These are phyloP conservation scores for Elaphurus davidianus DNA, from an alignment of 2,113 vertebrate genomes.

Conservation along the genomic window DNA sequence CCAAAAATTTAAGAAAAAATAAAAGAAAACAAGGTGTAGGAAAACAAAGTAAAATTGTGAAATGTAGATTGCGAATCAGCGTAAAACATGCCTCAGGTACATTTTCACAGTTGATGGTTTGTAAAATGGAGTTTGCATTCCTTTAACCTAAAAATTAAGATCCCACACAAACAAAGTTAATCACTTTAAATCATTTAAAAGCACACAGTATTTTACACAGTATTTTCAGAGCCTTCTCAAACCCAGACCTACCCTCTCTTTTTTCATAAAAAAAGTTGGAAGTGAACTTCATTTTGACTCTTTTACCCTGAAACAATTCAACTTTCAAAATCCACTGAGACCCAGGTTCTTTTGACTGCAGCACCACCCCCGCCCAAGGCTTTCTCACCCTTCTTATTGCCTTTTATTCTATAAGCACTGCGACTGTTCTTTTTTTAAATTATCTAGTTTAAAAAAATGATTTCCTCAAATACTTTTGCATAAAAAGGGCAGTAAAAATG, in stretches of 20 bases:
- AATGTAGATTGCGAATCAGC: neutral
- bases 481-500: neutral
- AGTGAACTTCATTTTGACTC: neutral
- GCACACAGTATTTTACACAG: neutral
- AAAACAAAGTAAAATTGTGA: neutral
- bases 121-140: neutral
- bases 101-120: neutral
- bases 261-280: neutral
- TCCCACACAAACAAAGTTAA: neutral
- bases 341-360: neutral
- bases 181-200: neutral
- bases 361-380: fast-evolving
- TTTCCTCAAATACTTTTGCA: neutral
- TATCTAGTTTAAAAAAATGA: neutral
- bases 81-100: neutral
- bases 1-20: neutral
- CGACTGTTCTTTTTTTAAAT: neutral
- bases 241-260: neutral
- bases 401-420: neutral
- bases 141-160: neutral
- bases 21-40: neutral
- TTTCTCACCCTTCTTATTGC: neutral
- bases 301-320: neutral
- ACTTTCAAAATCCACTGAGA: neutral
- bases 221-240: neutral